Percentiles rank a stretch among this genome's conserved stretches.
Evolutionary conservation across 2,797 vertebrate species (phyloP).

Genomic region (Tauraco hartlaubi): DNA sequence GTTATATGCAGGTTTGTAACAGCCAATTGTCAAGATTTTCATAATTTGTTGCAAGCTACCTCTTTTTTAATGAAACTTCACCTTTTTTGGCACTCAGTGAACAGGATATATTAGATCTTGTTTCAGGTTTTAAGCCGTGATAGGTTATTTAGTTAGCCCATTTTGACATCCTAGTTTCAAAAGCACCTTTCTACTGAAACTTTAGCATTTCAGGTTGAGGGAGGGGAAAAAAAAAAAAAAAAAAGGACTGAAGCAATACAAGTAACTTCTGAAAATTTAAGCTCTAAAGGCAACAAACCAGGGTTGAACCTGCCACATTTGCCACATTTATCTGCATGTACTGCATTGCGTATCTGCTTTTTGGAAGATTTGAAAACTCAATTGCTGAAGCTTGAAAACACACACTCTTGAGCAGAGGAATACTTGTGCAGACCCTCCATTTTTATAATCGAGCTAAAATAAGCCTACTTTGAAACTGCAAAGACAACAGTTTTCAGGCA

Average conservation of each 20-base stretch:
- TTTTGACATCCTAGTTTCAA: neutral
- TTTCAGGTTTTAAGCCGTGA: neutral
- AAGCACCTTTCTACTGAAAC: neutral
- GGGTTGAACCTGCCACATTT: neutral
- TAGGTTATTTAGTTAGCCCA: neutral
- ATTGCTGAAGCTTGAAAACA: neutral
- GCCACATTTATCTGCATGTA: neutral
- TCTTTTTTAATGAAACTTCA: neutral
- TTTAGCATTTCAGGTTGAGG: neutral
- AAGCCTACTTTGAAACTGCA: slow-evolving; percentile 25
- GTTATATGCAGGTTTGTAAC: neutral
- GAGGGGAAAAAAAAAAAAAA: neutral
- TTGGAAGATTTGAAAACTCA: neutral
- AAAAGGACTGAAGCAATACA: neutral
- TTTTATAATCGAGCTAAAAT: slow-evolving; percentile 1
- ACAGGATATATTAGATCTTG: neutral
- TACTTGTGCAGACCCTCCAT: neutral
- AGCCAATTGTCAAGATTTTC: neutral
- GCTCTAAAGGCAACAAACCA: neutral
- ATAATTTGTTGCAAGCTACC: neutral
- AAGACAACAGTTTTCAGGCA: slow-evolving; percentile 24
- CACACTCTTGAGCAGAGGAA: neutral
- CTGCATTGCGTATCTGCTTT: neutral
- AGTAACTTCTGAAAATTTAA: neutral
- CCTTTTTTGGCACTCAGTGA: neutral